Evolutionary conservation across 53 echinoderm and acorn worm species (phyloP).

Genomic region (Holothuria leucospilota): DNA sequence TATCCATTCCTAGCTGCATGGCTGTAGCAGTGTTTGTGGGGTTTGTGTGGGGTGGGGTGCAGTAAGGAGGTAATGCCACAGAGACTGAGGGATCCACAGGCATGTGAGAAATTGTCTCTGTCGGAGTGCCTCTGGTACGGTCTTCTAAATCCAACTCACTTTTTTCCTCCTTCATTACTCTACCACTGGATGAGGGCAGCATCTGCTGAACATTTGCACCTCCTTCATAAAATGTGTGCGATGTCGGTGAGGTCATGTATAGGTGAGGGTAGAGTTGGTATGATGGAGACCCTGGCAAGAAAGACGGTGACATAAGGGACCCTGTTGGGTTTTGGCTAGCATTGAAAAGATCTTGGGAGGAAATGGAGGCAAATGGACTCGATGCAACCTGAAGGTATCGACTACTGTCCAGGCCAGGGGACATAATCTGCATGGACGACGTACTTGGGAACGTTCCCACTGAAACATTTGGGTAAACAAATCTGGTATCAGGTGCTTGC

Average conservation of each 20-base stretch:
- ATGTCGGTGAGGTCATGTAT: constrained; percentile 88
- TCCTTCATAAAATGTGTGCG: constrained; percentile 70
- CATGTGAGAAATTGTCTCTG: constrained; percentile 64
- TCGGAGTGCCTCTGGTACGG: constrained; percentile 51
- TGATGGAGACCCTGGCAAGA: constrained; percentile 84
- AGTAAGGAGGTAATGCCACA: constrained; percentile 63
- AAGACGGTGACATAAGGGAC: constrained; percentile 84
- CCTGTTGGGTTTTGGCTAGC: constrained; percentile 60
- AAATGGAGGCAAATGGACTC: constrained; percentile 75
- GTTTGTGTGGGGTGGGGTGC: constrained; percentile 61
- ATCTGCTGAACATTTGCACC: constrained; percentile 64
- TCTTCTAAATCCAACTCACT: constrained; percentile 62
- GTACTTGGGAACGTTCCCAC: constrained; percentile 51
- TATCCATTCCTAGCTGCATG: constrained; percentile 52
- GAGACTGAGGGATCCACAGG: constrained; percentile 54
- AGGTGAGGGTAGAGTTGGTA: constrained; percentile 95
- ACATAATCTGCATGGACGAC: constrained; percentile 71
- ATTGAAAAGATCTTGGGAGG: constrained; percentile 75
- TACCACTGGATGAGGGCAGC: constrained; percentile 65
- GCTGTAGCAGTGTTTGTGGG: constrained; percentile 53
- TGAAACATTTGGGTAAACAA: constrained; percentile 76
- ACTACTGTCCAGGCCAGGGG: constrained; percentile 70
- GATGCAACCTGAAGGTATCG: constrained; percentile 81
- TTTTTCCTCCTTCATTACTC: constrained; percentile 65
- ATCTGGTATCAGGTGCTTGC: constrained; percentile 65